Conservation (phyloP, 1,140 invertebrate species). For the Zaprionus capensis region DNA sequence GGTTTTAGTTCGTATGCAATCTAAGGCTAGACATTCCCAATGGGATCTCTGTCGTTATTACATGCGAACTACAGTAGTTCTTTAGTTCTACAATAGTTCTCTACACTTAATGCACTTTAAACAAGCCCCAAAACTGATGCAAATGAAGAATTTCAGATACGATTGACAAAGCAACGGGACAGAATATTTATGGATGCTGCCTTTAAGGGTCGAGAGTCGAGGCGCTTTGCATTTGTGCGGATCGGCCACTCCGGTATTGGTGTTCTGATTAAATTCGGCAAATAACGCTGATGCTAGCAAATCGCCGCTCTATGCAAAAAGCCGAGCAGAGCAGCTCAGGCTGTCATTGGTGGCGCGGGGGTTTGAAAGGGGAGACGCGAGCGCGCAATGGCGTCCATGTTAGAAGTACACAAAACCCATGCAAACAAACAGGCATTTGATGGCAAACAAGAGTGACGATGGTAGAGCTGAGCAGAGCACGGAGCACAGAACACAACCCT, state of each 20-base stretch:
- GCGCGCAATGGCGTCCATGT: slow-evolving; percentile 56
- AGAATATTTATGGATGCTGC: slow-evolving; percentile 15
- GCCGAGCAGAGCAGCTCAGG: slow-evolving; percentile 28
- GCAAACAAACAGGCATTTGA: slow-evolving; percentile 81
- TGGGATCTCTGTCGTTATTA: too few species aligned
- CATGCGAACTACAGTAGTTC: too few species aligned
- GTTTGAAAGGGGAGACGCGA: not conserved
- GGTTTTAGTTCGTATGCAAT: too few species aligned
- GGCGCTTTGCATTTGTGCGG: slow-evolving; percentile 5
- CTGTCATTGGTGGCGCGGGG: slow-evolving; percentile 24
- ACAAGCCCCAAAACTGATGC: not conserved
- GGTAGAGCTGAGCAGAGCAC: slow-evolving; percentile 5
- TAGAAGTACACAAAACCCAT: slow-evolving; percentile 80
- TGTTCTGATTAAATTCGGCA: slow-evolving; percentile 80
- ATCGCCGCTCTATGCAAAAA: slow-evolving; percentile 69
- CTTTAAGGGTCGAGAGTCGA: slow-evolving; percentile 24
- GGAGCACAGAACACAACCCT: not conserved
- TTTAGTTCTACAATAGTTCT: too few species aligned
- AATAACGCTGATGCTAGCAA: slow-evolving; percentile 78
- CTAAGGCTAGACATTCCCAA: too few species aligned
- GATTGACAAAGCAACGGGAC: slow-evolving; percentile 6
- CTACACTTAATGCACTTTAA: too few species aligned
- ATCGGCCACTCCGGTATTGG: slow-evolving; percentile 53
- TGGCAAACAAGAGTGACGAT: slow-evolving; percentile 59
- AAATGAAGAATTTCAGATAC: slow-evolving; percentile 5